Conservation (phyloP, 2,113 vertebrate species). For the Eleginops maclovinus region DNA sequence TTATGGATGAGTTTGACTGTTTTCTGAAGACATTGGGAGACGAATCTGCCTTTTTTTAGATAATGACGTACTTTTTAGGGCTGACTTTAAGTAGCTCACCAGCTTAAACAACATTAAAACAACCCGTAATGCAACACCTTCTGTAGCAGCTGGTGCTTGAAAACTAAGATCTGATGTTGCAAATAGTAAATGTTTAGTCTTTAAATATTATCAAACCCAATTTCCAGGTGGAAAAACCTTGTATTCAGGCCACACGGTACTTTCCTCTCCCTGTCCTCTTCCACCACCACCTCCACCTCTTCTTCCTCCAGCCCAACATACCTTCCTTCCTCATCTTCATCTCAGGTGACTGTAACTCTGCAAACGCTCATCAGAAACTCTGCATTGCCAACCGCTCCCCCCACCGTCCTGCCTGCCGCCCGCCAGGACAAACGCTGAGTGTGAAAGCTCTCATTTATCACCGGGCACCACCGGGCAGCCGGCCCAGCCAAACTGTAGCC, state of each 20-base stretch:
- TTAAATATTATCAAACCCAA: neutral
- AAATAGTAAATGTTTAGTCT: neutral
- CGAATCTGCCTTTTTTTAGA: neutral
- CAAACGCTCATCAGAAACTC: constrained; percentile 84
- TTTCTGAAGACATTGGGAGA: neutral
- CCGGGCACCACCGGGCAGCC: constrained; percentile 53
- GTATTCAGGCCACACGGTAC: neutral
- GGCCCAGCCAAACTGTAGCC: constrained; percentile 48
- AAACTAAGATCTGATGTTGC: neutral
- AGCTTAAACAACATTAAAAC: too few species aligned
- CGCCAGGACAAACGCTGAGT: constrained; percentile 89
- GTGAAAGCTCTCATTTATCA: constrained; percentile 91
- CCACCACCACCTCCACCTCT: constrained; percentile 1
- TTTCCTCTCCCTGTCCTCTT: constrained; percentile 1
- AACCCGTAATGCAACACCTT: neutral
- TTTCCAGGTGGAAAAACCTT: neutral
- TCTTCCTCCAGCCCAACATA: neutral
- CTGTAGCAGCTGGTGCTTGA: neutral
- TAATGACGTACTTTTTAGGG: neutral
- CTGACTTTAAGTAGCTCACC: neutral
- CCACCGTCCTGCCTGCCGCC: constrained; percentile 58
- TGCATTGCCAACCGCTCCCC: constrained; percentile 73
- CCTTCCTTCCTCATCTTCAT: constrained; percentile 26
- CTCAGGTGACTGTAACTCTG: constrained; percentile 50
- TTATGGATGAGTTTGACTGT: neutral